These are phyloP conservation scores for Sinella curviseta DNA, from an alignment of 1,140 invertebrate genomes.

Conservation along the genomic window DNA sequence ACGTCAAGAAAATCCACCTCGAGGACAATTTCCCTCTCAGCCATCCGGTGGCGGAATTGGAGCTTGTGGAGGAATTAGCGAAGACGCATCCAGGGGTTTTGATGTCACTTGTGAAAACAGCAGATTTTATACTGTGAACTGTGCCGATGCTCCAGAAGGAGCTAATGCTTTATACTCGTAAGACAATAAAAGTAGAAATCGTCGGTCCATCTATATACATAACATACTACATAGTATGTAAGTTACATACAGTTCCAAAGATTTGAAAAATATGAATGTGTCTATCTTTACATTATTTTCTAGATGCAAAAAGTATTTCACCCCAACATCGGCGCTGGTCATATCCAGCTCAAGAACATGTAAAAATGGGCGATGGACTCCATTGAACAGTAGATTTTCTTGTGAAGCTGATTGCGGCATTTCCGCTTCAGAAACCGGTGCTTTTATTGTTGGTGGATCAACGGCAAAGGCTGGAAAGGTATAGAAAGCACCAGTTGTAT, in stretches of 20 bases:
- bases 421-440: background rate
- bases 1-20: background rate
- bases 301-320: background rate
- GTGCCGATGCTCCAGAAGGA: background rate
- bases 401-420: background rate
- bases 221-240: background rate
- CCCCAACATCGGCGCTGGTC: background rate
- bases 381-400: background rate
- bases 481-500: background rate
- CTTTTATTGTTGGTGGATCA: constrained; percentile 14
- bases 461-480: background rate
- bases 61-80: background rate
- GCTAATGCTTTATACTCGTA: background rate
- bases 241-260: background rate
- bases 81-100: background rate
- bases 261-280: too few species aligned
- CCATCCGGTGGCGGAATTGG: background rate
- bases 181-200: background rate
- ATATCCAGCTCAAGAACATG: background rate
- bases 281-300: too few species aligned
- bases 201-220: background rate
- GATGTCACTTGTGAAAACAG: background rate
- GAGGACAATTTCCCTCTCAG: background rate
- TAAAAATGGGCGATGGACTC: background rate
- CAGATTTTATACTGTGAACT: background rate